Conservation (phyloP, 1,140 invertebrate genomes). For the Formica selysi region DNA sequence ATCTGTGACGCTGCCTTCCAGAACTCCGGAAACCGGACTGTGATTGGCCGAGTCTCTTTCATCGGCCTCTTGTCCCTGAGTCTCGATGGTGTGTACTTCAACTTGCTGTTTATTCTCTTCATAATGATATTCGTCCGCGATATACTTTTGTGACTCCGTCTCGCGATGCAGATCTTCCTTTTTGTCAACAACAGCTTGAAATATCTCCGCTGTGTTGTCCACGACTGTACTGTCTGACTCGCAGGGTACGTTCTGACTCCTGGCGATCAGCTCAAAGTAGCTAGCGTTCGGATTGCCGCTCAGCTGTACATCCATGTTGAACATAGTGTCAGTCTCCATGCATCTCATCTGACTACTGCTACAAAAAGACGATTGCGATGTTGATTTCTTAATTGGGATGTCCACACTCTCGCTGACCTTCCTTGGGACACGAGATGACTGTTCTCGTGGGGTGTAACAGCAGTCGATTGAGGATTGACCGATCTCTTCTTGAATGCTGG, state of each 20-base stretch:
- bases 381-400: constrained; percentile 74
- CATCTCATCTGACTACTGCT: background rate
- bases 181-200: constrained; percentile 44
- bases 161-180: constrained; percentile 4
- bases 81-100: constrained; percentile 39
- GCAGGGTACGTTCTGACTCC: constrained; percentile 46
- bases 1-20: constrained; percentile 85
- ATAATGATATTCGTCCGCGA: background rate
- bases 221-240: background rate
- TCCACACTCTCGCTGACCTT: constrained; percentile 79
- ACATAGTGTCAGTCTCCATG: constrained; percentile 6
- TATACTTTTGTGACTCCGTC: background rate
- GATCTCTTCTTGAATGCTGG: constrained; percentile 70
- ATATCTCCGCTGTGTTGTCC: constrained; percentile 37
- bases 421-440: constrained; percentile 65
- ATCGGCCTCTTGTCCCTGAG: constrained; percentile 66
- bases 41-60: constrained; percentile 88
- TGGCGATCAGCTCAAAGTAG: constrained; percentile 75
- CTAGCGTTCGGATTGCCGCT: constrained; percentile 76
- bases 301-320: constrained; percentile 67
- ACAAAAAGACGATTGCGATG: constrained; percentile 59
- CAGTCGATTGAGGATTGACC: constrained; percentile 71
- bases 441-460: constrained; percentile 45
- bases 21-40: constrained; percentile 85
- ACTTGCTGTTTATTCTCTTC: background rate